Conservation (phyloP, 1,140 invertebrate genomes). For the Aradophagus sp. region DNA sequence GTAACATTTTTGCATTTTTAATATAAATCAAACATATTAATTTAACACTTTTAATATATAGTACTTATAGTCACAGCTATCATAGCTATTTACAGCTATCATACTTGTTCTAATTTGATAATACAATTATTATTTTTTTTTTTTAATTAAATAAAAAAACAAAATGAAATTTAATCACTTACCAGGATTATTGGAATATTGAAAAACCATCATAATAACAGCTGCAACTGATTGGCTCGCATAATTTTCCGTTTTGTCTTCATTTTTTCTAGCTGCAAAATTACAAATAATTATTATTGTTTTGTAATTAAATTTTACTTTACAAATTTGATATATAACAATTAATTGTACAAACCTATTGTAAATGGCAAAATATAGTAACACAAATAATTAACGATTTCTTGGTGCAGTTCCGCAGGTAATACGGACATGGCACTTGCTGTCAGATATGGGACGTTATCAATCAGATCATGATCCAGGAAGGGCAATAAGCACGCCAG, state of each 20-base stretch:
- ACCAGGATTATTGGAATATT: conserved; percentile 95
- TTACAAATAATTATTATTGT: background rate
- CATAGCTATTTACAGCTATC: no score
- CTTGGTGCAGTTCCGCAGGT: conserved; percentile 92
- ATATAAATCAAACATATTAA: no score
- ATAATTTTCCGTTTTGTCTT: conserved; percentile 85
- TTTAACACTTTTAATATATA: no score
- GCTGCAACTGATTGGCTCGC: conserved; percentile 94
- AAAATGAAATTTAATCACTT: conserved; percentile 34
- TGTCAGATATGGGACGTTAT: conserved; percentile 94
- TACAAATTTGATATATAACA: conserved; percentile 1
- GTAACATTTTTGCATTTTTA: conserved; percentile 45
- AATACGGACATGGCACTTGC: conserved; percentile 95
- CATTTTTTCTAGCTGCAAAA: conserved; percentile 78
- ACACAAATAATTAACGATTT: conserved; percentile 95
- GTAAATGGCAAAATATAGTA: conserved; percentile 98
- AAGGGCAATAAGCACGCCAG: conserved; percentile 95
- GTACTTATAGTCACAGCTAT: no score
- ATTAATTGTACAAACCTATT: conserved; percentile 83
- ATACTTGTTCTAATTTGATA: no score
- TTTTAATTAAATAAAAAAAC: no score
- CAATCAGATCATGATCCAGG: conserved; percentile 95
- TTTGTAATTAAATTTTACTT: background rate
- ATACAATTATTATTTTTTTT: no score
- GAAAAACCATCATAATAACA: conserved; percentile 97